phyloP scores from a whole-genome alignment of 2,888 invertebrate species.

The Nebria salina region DNA sequence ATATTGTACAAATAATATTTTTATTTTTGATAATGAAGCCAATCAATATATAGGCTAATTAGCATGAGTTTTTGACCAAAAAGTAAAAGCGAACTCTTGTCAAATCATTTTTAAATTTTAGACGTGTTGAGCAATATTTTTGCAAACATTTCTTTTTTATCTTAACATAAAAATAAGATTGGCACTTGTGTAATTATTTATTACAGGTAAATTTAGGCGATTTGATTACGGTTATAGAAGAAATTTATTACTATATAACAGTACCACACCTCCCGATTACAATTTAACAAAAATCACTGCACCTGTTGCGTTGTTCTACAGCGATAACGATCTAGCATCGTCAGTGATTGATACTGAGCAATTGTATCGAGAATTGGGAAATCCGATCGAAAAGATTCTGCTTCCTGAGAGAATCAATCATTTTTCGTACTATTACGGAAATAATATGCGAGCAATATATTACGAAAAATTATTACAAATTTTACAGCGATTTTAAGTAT shows the following conservation, averaged over 20 bases:
- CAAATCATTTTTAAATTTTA: no score
- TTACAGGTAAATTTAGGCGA: background rate
- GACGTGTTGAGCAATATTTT: no score
- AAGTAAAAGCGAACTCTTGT: no score
- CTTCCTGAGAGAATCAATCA: slow-evolving; percentile 9
- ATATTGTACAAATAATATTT: no score
- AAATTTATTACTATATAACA: background rate
- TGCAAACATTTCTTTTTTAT: no score
- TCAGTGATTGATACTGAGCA: slow-evolving; percentile 62
- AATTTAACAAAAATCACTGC: slow-evolving; percentile 59
- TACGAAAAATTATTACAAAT: background rate
- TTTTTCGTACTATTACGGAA: background rate
- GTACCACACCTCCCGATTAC: slow-evolving; percentile 55
- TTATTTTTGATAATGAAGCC: no score
- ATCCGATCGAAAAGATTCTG: slow-evolving; percentile 56
- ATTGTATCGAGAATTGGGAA: slow-evolving; percentile 60
- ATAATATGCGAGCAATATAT: background rate
- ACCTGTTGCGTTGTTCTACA: slow-evolving; percentile 63
- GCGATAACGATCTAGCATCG: slow-evolving; percentile 65
- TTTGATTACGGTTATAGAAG: slow-evolving; percentile 1
- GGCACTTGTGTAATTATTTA: background rate
- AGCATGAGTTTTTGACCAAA: no score
- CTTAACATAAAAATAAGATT: background rate
- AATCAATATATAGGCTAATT: no score
- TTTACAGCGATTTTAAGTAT: background rate